phyloP scores from a whole-genome alignment of 2,113 vertebrate species.

The Echinops telfairi region DNA sequence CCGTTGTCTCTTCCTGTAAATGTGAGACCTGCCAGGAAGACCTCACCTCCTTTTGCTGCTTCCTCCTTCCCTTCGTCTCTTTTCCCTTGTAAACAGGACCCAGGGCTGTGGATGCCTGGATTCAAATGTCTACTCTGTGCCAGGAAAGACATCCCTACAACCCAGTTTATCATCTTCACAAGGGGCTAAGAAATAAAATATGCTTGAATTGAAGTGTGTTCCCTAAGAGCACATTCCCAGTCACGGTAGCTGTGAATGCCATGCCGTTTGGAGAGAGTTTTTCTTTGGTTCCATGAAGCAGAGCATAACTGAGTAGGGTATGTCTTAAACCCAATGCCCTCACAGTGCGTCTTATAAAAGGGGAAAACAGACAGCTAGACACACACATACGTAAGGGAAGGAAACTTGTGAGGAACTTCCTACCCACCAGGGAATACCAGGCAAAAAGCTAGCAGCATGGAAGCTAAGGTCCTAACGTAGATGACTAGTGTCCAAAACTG shows the following conservation, averaged over 20 bases:
- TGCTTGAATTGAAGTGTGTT: too few species aligned
- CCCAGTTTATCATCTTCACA: background rate
- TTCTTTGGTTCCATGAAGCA: too few species aligned
- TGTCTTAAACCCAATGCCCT: too few species aligned
- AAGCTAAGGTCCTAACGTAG: background rate
- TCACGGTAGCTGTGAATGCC: too few species aligned
- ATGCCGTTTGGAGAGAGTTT: too few species aligned
- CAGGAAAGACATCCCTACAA: background rate
- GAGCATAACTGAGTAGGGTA: too few species aligned
- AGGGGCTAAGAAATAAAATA: too few species aligned
- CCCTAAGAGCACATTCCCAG: too few species aligned
- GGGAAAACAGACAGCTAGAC: background rate
- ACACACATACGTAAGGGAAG: background rate
- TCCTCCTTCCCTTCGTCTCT: too few species aligned
- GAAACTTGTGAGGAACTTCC: background rate
- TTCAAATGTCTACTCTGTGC: background rate
- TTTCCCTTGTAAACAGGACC: background rate
- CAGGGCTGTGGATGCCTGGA: fast-evolving
- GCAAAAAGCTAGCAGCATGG: background rate
- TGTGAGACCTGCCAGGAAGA: background rate
- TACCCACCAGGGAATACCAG: background rate
- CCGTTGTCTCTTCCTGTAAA: background rate
- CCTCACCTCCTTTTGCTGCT: background rate
- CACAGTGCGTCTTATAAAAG: too few species aligned
- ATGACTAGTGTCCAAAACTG: background rate